These are phyloP conservation scores for Archips xylosteana DNA, from an alignment of 2,888 invertebrate species.

Conservation along the genomic window DNA sequence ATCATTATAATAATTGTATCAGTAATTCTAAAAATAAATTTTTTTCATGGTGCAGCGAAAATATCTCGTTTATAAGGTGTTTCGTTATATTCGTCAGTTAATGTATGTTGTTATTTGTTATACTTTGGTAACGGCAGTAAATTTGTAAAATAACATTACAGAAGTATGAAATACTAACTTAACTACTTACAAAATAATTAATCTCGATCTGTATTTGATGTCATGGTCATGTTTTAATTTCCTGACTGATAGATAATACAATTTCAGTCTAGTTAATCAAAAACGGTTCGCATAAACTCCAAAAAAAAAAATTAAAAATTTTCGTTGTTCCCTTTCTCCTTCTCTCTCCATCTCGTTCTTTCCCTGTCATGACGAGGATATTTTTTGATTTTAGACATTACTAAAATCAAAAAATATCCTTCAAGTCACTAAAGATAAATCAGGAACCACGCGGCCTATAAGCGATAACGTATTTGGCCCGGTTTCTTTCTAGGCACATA, in stretches of 20 bases:
- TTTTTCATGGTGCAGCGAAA: not conserved
- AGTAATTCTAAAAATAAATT: not conserved
- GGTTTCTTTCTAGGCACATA: not conserved
- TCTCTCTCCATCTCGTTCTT: not conserved
- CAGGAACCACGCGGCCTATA: not conserved
- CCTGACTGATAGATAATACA: too few species aligned
- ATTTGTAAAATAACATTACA: not conserved
- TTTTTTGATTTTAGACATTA: too few species aligned
- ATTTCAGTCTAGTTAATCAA: too few species aligned
- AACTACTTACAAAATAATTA: not conserved
- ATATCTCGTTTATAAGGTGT: not conserved
- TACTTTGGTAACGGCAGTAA: slow-evolving; percentile 1
- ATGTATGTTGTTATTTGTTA: not conserved
- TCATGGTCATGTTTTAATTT: not conserved
- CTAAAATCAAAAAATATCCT: not conserved
- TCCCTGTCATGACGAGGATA: not conserved
- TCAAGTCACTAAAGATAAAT: not conserved
- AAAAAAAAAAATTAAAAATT: too few species aligned
- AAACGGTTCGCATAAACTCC: too few species aligned
- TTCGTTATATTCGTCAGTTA: not conserved
- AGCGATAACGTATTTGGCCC: not conserved
- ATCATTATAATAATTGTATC: too few species aligned
- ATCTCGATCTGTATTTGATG: not conserved
- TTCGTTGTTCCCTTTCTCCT: too few species aligned
- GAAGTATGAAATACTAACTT: not conserved